A percentile compares a stretch with the other conserved stretches of the same genome.
Evolutionary conservation across 2,797 vertebrate genomes (phyloP).

Genomic region (Anableps anableps): DNA sequence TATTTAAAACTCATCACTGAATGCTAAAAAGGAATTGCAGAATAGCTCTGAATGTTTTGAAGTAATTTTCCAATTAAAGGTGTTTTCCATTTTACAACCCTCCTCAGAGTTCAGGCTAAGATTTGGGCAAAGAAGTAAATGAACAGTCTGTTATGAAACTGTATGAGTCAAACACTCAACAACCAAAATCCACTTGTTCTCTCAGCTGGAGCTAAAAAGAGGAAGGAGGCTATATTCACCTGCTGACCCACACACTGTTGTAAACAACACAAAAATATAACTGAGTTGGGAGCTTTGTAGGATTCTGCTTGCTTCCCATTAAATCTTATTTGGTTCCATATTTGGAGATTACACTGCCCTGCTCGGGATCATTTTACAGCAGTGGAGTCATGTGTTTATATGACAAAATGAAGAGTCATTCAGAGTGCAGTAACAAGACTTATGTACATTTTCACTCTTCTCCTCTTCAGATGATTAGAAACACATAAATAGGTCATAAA

Average conservation of each 20-base stretch:
- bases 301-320: constrained; percentile 46
- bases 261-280: constrained; percentile 57
- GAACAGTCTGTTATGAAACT: constrained; percentile 41
- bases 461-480: constrained; percentile 19
- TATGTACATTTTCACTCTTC: constrained; percentile 29
- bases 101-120: constrained; percentile 8
- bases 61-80: constrained; percentile 5
- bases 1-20: background rate
- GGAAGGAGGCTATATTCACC: constrained; percentile 4
- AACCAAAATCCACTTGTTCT: constrained; percentile 44
- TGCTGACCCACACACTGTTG: constrained; percentile 11
- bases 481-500: constrained; percentile 18
- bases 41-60: background rate
- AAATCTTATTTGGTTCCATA: constrained; percentile 61
- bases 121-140: constrained; percentile 15
- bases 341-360: constrained; percentile 58
- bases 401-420: constrained; percentile 55
- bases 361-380: constrained; percentile 26
- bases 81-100: constrained; percentile 4
- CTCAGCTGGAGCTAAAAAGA: constrained; percentile 5
- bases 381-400: constrained; percentile 67
- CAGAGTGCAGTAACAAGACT: constrained; percentile 24
- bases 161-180: constrained; percentile 46
- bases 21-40: background rate
- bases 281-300: constrained; percentile 22